Evolutionary conservation across 2,888 invertebrate genomes (phyloP).

Genomic region (Thera britannica): DNA sequence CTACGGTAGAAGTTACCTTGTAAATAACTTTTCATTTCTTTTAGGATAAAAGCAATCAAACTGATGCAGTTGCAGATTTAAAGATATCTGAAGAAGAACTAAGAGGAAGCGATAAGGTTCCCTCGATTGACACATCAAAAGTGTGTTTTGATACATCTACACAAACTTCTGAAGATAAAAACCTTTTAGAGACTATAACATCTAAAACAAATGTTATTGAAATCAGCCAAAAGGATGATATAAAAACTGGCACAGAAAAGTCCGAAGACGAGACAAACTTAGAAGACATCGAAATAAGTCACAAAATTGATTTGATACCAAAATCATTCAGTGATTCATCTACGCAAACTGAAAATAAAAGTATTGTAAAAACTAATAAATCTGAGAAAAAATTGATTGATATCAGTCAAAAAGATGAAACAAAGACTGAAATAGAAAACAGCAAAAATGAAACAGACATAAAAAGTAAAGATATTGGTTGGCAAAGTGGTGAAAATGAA

Average conservation of each 20-base stretch:
- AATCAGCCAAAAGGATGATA: not conserved
- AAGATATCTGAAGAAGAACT: slow-evolving; percentile 2
- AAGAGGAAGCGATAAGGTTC: slow-evolving; percentile 1
- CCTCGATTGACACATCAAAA: slow-evolving; percentile 29
- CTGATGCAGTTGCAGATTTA: not conserved
- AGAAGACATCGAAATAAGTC: not conserved
- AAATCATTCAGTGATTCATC: slow-evolving; percentile 26
- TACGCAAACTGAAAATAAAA: slow-evolving; percentile 30
- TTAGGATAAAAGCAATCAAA: slow-evolving; percentile 7
- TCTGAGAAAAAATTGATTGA: not conserved
- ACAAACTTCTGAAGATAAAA: slow-evolving; percentile 26
- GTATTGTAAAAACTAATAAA: not conserved
- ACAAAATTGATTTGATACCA: slow-evolving; percentile 19
- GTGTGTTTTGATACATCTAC: slow-evolving; percentile 26
- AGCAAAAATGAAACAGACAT: slow-evolving; percentile 8
- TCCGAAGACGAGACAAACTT: slow-evolving; percentile 9
- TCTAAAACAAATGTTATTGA: not conserved
- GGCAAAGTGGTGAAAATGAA: slow-evolving; percentile 13
- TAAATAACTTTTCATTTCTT: slow-evolving; percentile 1
- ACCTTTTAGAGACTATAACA: not conserved
- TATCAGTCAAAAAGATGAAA: not conserved
- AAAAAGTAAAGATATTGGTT: slow-evolving; percentile 1
- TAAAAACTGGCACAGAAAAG: not conserved
- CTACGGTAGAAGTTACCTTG: not conserved
- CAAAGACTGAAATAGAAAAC: not conserved